Evolutionary conservation across 2,113 vertebrate species (phyloP).

Genomic region (Oncorhynchus tshawytscha): DNA sequence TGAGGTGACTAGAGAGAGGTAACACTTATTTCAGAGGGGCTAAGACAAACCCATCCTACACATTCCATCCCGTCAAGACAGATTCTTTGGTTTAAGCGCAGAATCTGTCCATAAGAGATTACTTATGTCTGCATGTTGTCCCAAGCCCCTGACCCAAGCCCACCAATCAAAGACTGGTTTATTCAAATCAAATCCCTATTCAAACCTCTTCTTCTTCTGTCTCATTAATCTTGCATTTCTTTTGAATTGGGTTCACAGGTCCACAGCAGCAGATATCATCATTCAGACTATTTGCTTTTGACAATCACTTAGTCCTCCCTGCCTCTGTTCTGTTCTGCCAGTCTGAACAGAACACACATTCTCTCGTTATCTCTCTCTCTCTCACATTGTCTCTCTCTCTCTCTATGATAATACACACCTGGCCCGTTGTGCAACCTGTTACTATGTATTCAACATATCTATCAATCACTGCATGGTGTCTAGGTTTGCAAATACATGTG

Average conservation of each 20-base stretch:
- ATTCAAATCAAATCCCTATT: conserved; percentile 1
- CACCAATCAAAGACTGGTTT: conserved; percentile 12
- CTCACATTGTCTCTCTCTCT: no score
- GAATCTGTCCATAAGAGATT: no score
- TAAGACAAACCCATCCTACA: neutral
- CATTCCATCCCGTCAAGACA: no score
- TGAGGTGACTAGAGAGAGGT: neutral
- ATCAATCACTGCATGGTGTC: no score
- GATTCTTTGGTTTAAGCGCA: no score
- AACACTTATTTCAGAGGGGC: neutral
- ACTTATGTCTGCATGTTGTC: conserved; percentile 1
- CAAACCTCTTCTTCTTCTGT: neutral
- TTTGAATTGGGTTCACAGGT: neutral
- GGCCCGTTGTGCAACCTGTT: no score
- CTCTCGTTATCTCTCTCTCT: no score
- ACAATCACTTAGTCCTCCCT: neutral
- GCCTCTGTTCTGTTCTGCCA: neutral
- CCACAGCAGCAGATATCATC: neutral
- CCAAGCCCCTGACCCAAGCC: neutral
- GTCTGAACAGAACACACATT: no score
- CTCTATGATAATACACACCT: no score
- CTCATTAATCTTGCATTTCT: neutral
- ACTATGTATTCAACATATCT: no score
- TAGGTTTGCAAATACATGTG: no score
- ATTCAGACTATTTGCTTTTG: neutral